Percentiles rank a stretch among this genome's conserved stretches.
These are phyloP conservation scores for Oscheius myriophilus DNA, from an alignment of 2,888 invertebrate species.

Conservation along the genomic window DNA sequence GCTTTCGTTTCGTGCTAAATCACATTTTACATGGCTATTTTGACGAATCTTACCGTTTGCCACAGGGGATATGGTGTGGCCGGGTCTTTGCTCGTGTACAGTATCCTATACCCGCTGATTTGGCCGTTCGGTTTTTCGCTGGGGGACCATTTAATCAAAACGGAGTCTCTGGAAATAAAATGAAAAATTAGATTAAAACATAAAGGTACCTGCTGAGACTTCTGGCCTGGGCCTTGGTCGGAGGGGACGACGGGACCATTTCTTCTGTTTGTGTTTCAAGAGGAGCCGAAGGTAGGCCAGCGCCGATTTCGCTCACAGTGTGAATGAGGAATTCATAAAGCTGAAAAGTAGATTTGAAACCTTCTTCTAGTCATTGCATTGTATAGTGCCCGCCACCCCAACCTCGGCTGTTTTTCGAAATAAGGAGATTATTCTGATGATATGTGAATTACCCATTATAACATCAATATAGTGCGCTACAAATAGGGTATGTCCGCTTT, in stretches of 20 bases:
- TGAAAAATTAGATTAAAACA: neutral
- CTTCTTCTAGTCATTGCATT: too few species aligned
- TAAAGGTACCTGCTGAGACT: constrained; percentile 81
- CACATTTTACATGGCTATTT: constrained; percentile 2
- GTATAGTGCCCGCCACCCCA: too few species aligned
- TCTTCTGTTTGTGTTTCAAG: constrained; percentile 84
- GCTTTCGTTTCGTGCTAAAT: constrained; percentile 58
- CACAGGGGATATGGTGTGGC: constrained; percentile 36
- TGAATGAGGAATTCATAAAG: constrained; percentile 63
- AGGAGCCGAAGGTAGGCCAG: constrained; percentile 85
- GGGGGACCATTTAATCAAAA: constrained; percentile 97
- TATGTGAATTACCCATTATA: too few species aligned
- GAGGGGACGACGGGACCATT: constrained; percentile 89
- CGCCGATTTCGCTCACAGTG: constrained; percentile 83
- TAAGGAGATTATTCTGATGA: too few species aligned
- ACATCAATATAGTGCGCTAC: too few species aligned
- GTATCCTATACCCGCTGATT: constrained; percentile 83
- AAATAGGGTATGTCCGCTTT: too few species aligned
- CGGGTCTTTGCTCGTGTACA: constrained; percentile 76
- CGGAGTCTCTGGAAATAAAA: constrained; percentile 84
- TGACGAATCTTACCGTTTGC: constrained; percentile 38
- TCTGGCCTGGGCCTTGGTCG: constrained; percentile 85
- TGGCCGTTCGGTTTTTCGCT: constrained; percentile 96
- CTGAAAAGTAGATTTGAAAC: constrained; percentile 35
- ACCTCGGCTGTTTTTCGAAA: too few species aligned